phyloP scores from a whole-genome alignment of 2,113 vertebrate species.

The Corapipo altera region DNA sequence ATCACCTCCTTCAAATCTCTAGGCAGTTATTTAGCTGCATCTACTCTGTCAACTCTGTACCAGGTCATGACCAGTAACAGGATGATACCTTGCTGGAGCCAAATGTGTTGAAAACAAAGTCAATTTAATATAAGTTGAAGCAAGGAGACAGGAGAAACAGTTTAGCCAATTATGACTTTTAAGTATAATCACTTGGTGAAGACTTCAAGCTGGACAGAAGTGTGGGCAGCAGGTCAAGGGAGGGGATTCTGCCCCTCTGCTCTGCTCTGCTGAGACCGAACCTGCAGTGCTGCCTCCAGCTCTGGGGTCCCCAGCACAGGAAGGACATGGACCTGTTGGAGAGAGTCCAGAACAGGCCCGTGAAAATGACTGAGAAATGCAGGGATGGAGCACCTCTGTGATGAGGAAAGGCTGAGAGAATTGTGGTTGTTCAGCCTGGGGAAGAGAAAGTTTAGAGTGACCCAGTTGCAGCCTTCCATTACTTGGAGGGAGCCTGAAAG shows the following conservation, averaged over 20 bases:
- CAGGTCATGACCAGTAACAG: constrained; percentile 30
- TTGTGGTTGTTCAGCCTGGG: background rate
- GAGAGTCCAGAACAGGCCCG: background rate
- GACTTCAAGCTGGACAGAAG: background rate
- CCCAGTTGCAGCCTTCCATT: background rate
- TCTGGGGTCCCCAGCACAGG: background rate
- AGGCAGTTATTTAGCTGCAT: background rate
- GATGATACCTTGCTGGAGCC: background rate
- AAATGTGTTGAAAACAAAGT: background rate
- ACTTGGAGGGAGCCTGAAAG: background rate
- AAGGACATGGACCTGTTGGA: too few relatives aligned
- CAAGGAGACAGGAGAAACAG: background rate
- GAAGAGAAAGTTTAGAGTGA: background rate
- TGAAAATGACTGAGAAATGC: background rate
- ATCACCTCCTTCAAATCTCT: constrained; percentile 4
- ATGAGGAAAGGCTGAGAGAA: background rate
- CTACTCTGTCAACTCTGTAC: constrained; percentile 20
- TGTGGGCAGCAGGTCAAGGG: background rate
- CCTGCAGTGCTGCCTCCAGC: background rate
- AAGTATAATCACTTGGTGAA: background rate
- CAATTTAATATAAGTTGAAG: background rate
- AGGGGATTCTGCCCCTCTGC: background rate
- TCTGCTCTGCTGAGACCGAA: background rate
- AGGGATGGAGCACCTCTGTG: background rate
- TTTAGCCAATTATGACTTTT: background rate